A percentile compares a stretch with the other conserved stretches of the same genome.
Conservation (phyloP, 2,888 invertebrate species). For the Nezara viridula region DNA sequence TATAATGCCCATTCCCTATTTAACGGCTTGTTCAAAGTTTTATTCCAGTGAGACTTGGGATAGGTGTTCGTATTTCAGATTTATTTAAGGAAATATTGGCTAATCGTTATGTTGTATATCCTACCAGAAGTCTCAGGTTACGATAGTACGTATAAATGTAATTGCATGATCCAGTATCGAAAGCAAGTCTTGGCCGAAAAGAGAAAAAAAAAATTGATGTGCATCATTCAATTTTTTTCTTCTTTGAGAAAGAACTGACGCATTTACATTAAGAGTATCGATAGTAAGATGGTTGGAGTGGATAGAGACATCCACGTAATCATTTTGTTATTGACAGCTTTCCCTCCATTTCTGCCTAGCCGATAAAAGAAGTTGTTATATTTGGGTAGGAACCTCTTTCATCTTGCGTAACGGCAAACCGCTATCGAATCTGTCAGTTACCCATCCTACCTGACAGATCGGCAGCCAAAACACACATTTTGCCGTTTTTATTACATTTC, state of each 20-base stretch:
- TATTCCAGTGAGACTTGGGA: too few species aligned
- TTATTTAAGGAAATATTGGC: too few species aligned
- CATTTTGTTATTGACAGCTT: slow-evolving; percentile 1
- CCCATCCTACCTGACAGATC: neutral
- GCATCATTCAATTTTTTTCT: neutral
- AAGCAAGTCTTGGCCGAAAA: too few species aligned
- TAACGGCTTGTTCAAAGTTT: too few species aligned
- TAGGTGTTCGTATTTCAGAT: too few species aligned
- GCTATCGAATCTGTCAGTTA: neutral
- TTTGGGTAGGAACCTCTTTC: neutral
- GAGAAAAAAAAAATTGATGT: too few species aligned
- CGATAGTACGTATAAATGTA: too few species aligned
- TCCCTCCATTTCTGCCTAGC: neutral
- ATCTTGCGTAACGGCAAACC: neutral
- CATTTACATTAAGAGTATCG: neutral
- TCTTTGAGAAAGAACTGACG: neutral
- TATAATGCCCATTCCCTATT: too few species aligned
- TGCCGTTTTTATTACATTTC: neutral
- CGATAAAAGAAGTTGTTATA: slow-evolving; percentile 11
- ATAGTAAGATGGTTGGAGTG: neutral
- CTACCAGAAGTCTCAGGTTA: too few species aligned
- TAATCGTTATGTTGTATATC: too few species aligned
- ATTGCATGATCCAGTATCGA: too few species aligned
- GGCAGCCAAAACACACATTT: neutral
- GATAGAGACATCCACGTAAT: neutral